Conservation (phyloP, 2,113 vertebrate species). For the Sisor rabdophorus region DNA sequence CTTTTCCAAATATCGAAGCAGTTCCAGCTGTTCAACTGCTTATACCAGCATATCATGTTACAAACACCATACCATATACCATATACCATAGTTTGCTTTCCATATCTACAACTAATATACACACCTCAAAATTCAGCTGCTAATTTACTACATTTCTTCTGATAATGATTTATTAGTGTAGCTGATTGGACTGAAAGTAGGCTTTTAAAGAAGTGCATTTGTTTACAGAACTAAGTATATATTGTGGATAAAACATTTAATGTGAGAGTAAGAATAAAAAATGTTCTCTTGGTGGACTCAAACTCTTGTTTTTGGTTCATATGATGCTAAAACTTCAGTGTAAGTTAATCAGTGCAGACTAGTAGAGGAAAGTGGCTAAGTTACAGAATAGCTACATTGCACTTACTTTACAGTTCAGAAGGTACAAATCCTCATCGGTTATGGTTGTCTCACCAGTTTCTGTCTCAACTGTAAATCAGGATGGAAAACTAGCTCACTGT, state of each 20-base stretch:
- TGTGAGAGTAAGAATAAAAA: background rate
- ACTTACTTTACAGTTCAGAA: too few relatives aligned
- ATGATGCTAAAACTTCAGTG: background rate
- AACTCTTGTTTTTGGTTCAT: background rate
- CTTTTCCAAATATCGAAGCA: conserved; percentile 6
- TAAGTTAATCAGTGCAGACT: background rate
- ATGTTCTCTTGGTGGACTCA: background rate
- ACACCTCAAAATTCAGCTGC: background rate
- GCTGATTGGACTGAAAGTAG: background rate
- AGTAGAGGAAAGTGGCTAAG: background rate
- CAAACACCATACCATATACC: background rate
- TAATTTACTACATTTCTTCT: background rate
- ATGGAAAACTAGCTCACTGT: too few relatives aligned
- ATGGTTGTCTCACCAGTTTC: too few relatives aligned
- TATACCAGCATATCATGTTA: background rate
- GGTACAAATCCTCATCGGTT: too few relatives aligned
- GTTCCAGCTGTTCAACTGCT: conserved; percentile 17
- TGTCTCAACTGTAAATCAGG: too few relatives aligned
- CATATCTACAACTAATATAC: background rate
- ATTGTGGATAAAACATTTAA: background rate
- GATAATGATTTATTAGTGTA: background rate
- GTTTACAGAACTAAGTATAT: background rate
- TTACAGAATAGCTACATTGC: too few relatives aligned
- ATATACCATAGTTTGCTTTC: background rate
- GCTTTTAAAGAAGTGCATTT: too few relatives aligned